A percentile compares a stretch with the other conserved stretches of the same genome.
Evolutionary conservation across 2,113 vertebrate species (phyloP).

Genomic region (mouse (Mus musculus)): DNA sequence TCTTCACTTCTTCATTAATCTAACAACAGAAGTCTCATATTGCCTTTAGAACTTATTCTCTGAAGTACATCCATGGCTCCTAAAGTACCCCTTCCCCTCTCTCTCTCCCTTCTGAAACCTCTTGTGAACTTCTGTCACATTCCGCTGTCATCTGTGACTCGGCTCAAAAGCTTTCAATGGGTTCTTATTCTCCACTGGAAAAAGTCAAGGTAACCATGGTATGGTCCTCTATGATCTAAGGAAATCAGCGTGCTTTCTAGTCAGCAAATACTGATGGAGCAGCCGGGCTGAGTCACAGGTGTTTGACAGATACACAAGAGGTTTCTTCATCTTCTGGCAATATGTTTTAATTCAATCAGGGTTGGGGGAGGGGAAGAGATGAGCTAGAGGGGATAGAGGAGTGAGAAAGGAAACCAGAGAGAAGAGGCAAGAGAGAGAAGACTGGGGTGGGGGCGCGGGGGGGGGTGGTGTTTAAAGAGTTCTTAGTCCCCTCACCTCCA

Average conservation of each 20-base stretch:
- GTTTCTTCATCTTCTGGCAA: background rate
- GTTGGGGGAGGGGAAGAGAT: background rate
- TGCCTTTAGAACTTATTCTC: background rate
- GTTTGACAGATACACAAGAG: background rate
- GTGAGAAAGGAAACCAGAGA: background rate
- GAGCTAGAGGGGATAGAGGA: background rate
- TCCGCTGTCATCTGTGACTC: conserved; percentile 15
- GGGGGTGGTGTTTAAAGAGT: background rate
- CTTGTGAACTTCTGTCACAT: background rate
- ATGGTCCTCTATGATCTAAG: background rate
- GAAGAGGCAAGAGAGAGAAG: background rate
- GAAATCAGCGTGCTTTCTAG: conserved; percentile 8
- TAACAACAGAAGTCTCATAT: background rate
- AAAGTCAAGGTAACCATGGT: background rate
- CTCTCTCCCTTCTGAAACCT: background rate
- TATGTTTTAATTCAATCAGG: background rate
- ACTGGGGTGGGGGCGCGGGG: too few species aligned
- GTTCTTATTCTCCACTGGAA: conserved; percentile 15
- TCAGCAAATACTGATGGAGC: background rate
- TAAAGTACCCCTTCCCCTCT: background rate
- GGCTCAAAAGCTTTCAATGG: background rate
- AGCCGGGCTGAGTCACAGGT: background rate
- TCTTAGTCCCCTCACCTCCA: background rate
- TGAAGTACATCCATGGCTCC: background rate
- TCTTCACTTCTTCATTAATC: background rate